Evolutionary conservation across 1,140 invertebrate species (phyloP).

Genomic region (Hyphantria cunea): DNA sequence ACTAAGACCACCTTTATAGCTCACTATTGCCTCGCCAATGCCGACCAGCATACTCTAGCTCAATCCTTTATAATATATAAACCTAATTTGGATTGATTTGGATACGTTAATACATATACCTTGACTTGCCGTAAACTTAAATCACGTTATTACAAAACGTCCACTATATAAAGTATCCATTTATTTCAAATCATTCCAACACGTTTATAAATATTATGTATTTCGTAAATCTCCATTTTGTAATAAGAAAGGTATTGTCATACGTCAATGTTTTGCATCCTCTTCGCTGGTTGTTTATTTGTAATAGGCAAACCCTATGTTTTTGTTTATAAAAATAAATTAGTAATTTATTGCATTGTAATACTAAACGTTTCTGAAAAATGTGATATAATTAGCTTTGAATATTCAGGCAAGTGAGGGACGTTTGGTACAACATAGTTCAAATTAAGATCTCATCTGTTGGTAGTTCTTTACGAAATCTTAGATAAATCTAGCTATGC

Average conservation of each 20-base stretch:
- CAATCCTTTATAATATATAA: conserved; percentile 8
- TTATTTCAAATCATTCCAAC: too few species aligned
- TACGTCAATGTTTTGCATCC: conserved; percentile 7
- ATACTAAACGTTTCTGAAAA: conserved; percentile 54
- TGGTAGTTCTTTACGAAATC: conserved; percentile 68
- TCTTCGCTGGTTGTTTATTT: conserved; percentile 35
- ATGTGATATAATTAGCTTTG: conserved; percentile 78
- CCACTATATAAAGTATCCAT: too few species aligned
- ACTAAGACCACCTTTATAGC: conserved; percentile 53
- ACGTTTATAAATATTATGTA: too few species aligned
- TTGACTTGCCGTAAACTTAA: neutral
- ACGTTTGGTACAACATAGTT: conserved; percentile 74
- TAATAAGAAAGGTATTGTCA: neutral
- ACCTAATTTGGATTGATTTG: conserved; percentile 2
- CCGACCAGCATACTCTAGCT: conserved; percentile 44
- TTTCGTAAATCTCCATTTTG: too few species aligned
- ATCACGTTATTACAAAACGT: too few species aligned
- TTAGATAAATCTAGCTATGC: conserved; percentile 68
- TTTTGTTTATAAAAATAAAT: conserved; percentile 36
- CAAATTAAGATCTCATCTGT: conserved; percentile 78
- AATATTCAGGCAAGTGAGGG: conserved; percentile 53
- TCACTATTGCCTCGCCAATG: conserved; percentile 62
- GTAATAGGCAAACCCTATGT: conserved; percentile 30
- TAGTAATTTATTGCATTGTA: conserved; percentile 42
- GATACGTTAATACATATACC: neutral